Evolutionary conservation across 2,888 invertebrate species (phyloP), one percentile per base, ranked within the genome.

Genomic region (Pristionchus arcanus): DNA sequence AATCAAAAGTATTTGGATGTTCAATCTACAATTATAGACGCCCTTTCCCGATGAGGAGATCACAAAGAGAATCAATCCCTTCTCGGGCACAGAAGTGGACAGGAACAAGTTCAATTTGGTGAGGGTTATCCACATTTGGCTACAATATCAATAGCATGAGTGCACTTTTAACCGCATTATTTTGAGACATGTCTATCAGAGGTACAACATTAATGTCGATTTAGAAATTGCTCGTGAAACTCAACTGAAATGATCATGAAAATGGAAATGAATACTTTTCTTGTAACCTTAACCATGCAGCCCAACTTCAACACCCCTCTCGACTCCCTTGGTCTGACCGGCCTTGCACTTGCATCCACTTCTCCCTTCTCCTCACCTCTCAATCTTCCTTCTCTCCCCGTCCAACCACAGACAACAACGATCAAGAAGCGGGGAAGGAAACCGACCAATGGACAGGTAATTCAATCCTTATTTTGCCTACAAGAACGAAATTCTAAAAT

Each of bases 1-100:
- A 25, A 2, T n/a, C n/a, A 42, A 9, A 2, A 77, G 2, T 25
- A 28, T 55, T 74, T 49, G 2, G 53, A 66, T 59, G 9, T 87
- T 34, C n/a, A 53, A n/a, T 28, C n/a, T 68, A 9, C 19, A 13
- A 71, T 83, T 90, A 89, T 84, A 91, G 91, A 71, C 92, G 0
- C 90, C 91, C 15, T 91, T 92, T 21, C 89, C 91, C 66, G 93
- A 93, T 77, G 88, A 91, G 31, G 92, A 91, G 16, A 11, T 87
- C 55, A 93, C 92, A 4, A 90, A 71, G 59, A 84, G 93, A 19
- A 91, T 93, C 21, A 91, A 92, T 90, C 91, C 92, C 25, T 90
- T 92, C 34, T 91, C 91, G 68, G 92, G 92, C 21, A 49, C 37
- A 13, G n/a, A 37, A 21, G n/a, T 87, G 21, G 37, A 87, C 19